Conservation (phyloP, 2,797 vertebrate species). For the Gymnothorax reevesii region DNA sequence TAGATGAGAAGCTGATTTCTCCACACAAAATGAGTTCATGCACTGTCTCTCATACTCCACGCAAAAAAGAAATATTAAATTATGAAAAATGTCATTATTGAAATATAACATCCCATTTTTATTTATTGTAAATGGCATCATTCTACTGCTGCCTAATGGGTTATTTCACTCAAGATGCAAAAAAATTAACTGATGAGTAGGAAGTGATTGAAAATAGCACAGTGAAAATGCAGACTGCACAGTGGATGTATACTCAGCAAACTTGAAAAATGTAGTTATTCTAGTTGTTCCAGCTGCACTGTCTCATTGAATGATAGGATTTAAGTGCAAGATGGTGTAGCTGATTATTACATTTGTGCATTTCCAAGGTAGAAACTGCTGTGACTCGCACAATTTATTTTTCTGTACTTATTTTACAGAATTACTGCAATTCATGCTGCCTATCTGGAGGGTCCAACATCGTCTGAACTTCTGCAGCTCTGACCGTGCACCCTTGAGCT, state of each 20-base stretch:
- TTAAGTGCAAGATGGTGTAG: slow-evolving; percentile 8
- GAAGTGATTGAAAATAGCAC: background rate
- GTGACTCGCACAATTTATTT: background rate
- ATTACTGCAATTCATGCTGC: background rate
- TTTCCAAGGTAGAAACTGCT: background rate
- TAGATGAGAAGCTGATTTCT: slow-evolving; percentile 17
- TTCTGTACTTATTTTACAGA: background rate
- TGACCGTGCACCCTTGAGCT: background rate
- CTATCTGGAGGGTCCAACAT: background rate
- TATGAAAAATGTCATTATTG: background rate
- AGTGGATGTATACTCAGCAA: background rate
- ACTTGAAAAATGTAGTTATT: slow-evolving; percentile 9
- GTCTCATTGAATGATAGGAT: background rate
- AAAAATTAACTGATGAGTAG: background rate
- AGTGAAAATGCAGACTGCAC: background rate
- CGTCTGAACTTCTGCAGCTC: background rate
- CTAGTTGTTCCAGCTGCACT: background rate
- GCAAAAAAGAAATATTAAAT: background rate
- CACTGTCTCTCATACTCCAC: background rate
- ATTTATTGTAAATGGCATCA: background rate
- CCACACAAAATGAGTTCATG: slow-evolving; percentile 8
- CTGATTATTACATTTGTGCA: slow-evolving; percentile 6
- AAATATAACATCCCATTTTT: background rate
- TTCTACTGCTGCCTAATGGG: background rate
- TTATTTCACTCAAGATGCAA: background rate